A percentile compares a stretch with the other conserved stretches of the same genome.
Conservation (phyloP, 2,888 invertebrate species). For the Phaonia tiefii region DNA sequence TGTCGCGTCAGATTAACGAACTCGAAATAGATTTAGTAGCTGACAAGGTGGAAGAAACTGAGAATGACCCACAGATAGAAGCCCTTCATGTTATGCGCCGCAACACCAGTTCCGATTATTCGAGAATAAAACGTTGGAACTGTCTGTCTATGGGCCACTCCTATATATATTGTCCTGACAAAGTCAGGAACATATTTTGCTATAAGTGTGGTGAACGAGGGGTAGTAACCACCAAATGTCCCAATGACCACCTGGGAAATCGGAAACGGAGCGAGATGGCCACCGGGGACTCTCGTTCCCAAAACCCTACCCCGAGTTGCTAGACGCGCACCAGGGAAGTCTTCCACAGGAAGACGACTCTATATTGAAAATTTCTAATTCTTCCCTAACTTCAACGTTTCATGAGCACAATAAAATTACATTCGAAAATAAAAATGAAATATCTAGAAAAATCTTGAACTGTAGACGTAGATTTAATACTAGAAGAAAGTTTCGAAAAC, state of each 20-base stretch:
- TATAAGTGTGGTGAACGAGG: conserved; percentile 39
- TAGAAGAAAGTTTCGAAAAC: conserved; percentile 6
- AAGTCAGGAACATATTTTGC: conserved; percentile 10
- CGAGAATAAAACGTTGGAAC: conserved; percentile 45
- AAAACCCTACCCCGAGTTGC: conserved; percentile 21
- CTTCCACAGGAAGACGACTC: conserved; percentile 45
- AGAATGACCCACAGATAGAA: conserved; percentile 25
- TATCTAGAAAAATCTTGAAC: background rate
- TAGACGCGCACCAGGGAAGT: background rate
- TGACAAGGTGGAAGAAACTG: background rate
- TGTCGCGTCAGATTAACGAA: background rate
- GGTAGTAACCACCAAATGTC: conserved; percentile 20
- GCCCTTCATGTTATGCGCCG: background rate
- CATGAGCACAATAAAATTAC: background rate
- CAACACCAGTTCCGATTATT: background rate
- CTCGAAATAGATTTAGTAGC: background rate
- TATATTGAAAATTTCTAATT: background rate
- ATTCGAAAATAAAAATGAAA: too few species aligned
- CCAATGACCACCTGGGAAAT: conserved; percentile 29
- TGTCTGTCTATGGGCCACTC: conserved; percentile 38
- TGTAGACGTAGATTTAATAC: background rate
- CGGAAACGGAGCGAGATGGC: conserved; percentile 35
- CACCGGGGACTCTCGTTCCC: conserved; percentile 49
- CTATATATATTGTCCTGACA: conserved; percentile 31
- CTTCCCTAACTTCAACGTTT: background rate